Conservation (phyloP, 2,888 invertebrate genomes). For the Philonicus albiceps region DNA sequence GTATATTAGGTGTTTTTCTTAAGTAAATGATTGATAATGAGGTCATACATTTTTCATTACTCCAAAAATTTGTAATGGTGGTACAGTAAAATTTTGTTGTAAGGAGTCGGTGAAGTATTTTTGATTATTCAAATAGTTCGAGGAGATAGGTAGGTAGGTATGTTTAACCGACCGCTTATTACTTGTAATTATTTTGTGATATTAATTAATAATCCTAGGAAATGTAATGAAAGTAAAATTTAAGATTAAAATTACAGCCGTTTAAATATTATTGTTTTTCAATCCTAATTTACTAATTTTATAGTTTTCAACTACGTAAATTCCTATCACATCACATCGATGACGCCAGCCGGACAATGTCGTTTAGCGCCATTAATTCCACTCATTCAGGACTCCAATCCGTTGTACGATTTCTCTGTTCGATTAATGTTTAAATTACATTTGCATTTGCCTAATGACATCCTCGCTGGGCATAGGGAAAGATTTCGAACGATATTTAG, state of each 20-base stretch:
- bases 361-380: constrained; percentile 94
- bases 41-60: too few relatives aligned
- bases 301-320: constrained; percentile 93
- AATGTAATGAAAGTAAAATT: background rate
- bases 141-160: too few relatives aligned
- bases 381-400: constrained; percentile 94
- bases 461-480: constrained; percentile 86
- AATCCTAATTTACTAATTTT: constrained; percentile 51
- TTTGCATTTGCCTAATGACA: constrained; percentile 87
- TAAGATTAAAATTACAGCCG: too few relatives aligned
- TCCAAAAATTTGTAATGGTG: background rate
- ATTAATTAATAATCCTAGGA: background rate
- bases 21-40: background rate
- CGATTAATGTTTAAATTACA: constrained; percentile 96
- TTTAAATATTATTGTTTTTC: background rate
- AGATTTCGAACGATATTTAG: constrained; percentile 91
- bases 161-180: too few relatives aligned
- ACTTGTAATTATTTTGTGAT: background rate
- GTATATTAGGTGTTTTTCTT: background rate
- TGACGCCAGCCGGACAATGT: constrained; percentile 97
- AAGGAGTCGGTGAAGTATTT: background rate
- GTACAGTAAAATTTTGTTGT: too few relatives aligned
- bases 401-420: constrained; percentile 95
- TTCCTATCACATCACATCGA: constrained; percentile 92
- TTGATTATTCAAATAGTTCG: background rate